Evolutionary conservation across 2,888 invertebrate species (phyloP).

Genomic region (Micropterix aruncella): DNA sequence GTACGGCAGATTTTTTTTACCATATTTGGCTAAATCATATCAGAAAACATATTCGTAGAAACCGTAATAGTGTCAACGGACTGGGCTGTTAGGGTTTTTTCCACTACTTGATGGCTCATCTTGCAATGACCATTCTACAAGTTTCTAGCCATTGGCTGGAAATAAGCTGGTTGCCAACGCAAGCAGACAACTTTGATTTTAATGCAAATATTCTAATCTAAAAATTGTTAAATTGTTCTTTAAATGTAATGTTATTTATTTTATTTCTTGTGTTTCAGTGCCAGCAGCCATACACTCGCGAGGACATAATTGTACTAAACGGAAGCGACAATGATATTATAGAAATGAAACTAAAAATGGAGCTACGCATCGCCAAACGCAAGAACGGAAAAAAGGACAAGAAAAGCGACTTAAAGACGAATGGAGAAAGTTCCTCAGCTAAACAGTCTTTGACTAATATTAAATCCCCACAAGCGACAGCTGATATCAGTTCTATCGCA

Average conservation of each 20-base stretch:
- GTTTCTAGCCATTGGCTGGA: too few relatives aligned
- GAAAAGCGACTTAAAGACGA: conserved; percentile 5
- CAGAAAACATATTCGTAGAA: too few relatives aligned
- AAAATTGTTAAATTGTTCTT: conserved; percentile 6
- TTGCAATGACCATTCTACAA: too few relatives aligned
- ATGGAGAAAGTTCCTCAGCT: conserved; percentile 1
- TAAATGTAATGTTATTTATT: conserved; percentile 5
- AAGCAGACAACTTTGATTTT: not conserved
- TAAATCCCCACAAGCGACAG: not conserved
- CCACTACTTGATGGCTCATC: too few relatives aligned
- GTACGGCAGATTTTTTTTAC: too few relatives aligned
- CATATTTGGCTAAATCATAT: too few relatives aligned
- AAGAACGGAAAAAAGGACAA: conserved; percentile 54
- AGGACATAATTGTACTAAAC: conserved; percentile 81
- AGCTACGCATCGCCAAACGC: conserved; percentile 49
- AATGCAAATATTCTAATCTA: not conserved
- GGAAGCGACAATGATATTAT: conserved; percentile 67
- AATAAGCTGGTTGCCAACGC: too few relatives aligned
- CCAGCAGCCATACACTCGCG: conserved; percentile 58
- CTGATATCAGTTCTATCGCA: conserved; percentile 6
- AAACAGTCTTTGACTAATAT: conserved; percentile 16
- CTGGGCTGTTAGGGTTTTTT: too few relatives aligned
- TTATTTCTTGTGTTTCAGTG: conserved; percentile 44
- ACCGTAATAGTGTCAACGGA: too few relatives aligned
- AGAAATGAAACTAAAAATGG: conserved; percentile 47